phyloP scores from a whole-genome alignment of 2,797 vertebrate genomes.

The Spinus olivaceus region DNA sequence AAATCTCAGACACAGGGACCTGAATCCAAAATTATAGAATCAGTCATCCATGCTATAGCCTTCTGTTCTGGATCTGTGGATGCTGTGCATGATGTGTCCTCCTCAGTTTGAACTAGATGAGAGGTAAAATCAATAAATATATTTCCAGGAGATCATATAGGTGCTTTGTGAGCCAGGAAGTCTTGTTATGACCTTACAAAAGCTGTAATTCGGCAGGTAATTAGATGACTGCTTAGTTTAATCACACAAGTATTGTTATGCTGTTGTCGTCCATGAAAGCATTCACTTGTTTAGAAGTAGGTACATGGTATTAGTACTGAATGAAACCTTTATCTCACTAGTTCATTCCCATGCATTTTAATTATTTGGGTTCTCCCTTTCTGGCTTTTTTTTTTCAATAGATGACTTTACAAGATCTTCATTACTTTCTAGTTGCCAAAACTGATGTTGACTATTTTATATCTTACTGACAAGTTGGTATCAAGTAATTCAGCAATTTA shows the following conservation, averaged over 20 bases:
- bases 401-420: neutral
- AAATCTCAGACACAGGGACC: neutral
- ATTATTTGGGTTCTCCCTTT: neutral
- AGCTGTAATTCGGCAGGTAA: neutral
- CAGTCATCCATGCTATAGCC: neutral
- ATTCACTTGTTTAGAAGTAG: neutral
- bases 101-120: neutral
- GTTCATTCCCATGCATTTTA: neutral
- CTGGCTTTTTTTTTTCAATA: neutral
- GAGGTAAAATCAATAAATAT: neutral
- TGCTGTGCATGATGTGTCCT: accelerated
- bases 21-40: neutral
- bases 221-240: neutral
- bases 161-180: neutral
- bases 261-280: neutral
- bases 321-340: neutral
- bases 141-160: neutral
- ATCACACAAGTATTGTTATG: neutral
- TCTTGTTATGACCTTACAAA: neutral
- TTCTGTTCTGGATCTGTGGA: neutral
- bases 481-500: neutral
- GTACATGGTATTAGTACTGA: neutral
- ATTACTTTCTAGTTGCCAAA: neutral
- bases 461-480: neutral
- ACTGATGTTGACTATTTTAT: neutral